A percentile compares a stretch with the other conserved stretches of the same genome.
These are phyloP conservation scores for Pterocles burchelli DNA, from an alignment of 2,113 vertebrate species.

Conservation along the genomic window DNA sequence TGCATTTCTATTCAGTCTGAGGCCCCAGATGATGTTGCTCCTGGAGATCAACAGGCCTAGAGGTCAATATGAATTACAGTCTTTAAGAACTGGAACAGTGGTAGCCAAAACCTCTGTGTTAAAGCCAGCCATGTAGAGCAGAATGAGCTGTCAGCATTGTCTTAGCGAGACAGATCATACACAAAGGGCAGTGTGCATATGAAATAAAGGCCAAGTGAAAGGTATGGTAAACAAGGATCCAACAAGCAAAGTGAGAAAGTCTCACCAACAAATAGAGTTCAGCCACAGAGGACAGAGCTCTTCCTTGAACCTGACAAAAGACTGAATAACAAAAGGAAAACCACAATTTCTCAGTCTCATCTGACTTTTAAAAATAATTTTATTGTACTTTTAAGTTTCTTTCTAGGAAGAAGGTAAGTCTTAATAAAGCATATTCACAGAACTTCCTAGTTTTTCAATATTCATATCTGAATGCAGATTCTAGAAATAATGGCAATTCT, in stretches of 20 bases:
- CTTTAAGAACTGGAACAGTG: neutral
- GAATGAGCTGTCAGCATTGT: conserved; percentile 13
- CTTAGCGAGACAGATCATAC: neutral
- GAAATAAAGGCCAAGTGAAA: neutral
- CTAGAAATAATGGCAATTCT: neutral
- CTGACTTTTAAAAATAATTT: neutral
- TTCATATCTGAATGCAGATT: neutral
- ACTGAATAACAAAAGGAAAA: neutral
- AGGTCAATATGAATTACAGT: neutral
- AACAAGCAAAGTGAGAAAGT: neutral
- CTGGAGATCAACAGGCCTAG: neutral
- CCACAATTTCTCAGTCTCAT: neutral
- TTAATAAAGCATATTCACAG: neutral
- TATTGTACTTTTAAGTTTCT: neutral
- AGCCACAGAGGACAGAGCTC: neutral
- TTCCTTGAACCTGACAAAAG: neutral
- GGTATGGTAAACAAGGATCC: neutral
- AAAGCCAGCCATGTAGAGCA: neutral
- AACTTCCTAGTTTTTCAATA: neutral
- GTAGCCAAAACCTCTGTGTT: neutral
- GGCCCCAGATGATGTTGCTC: neutral
- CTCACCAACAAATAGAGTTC: neutral
- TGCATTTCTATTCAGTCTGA: neutral
- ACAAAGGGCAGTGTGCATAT: neutral
- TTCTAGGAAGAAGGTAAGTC: neutral